These are phyloP conservation scores for Apostichopus leukothele DNA, from an alignment of 53 echinoderm and acorn worm species.

Conservation along the genomic window DNA sequence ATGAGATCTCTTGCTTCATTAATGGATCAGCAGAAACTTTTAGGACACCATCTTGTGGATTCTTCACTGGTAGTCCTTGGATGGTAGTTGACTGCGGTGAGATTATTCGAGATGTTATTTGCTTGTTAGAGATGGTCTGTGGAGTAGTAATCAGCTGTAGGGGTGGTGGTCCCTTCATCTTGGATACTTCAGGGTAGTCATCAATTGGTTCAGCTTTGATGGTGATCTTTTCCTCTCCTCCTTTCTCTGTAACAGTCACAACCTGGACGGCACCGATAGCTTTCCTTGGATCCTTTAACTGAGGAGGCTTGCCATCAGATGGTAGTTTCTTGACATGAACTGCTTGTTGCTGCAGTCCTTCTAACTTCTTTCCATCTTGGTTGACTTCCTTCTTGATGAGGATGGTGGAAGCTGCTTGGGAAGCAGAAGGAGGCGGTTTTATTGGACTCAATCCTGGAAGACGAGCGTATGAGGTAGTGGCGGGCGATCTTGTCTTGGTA, in stretches of 20 bases:
- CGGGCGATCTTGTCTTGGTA: slow-evolving; percentile 1
- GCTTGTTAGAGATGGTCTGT: background rate
- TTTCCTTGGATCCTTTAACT: background rate
- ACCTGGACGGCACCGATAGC: background rate
- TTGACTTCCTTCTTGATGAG: slow-evolving; percentile 28
- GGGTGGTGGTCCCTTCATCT: background rate
- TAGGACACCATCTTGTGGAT: background rate
- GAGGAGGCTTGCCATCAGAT: background rate
- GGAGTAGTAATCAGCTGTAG: background rate
- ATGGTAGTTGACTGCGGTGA: background rate
- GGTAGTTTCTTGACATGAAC: background rate
- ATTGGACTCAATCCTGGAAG: slow-evolving; percentile 36
- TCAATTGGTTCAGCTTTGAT: slow-evolving; percentile 36
- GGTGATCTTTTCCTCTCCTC: slow-evolving; percentile 1
- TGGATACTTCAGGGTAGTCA: slow-evolving; percentile 15
- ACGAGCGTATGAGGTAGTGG: background rate
- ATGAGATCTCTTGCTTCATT: slow-evolving; percentile 9
- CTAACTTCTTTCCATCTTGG: background rate
- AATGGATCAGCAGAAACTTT: background rate
- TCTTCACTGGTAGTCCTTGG: background rate
- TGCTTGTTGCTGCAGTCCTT: background rate
- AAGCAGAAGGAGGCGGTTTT: slow-evolving; percentile 5
- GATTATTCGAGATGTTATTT: background rate
- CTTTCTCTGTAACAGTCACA: background rate
- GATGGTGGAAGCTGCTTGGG: background rate